phyloP scores from a whole-genome alignment of 2,888 invertebrate genomes.

The Catocala nupta region DNA sequence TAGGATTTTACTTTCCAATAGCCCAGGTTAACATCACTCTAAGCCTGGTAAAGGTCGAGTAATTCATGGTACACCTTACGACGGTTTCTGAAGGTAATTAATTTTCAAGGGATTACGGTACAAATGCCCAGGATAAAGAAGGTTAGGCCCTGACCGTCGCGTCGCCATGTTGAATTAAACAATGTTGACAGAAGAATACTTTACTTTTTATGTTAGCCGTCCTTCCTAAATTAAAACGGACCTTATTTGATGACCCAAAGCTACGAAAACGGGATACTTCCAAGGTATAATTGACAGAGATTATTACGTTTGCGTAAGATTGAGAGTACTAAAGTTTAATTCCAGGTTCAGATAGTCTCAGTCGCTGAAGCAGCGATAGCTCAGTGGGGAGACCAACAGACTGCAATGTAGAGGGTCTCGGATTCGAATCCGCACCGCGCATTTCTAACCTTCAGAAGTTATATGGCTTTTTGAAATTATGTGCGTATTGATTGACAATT shows the following conservation, averaged over 20 bases:
- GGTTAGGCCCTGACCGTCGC: slow-evolving; percentile 65
- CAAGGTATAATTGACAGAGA: background rate
- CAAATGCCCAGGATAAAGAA: slow-evolving; percentile 77
- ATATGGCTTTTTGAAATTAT: too few species aligned
- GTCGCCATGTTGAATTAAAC: slow-evolving; percentile 67
- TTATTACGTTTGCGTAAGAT: background rate
- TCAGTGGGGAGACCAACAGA: too few species aligned
- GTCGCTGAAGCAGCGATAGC: too few species aligned
- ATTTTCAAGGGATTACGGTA: slow-evolving; percentile 83
- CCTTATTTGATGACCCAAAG: slow-evolving; percentile 10
- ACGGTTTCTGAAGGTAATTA: slow-evolving; percentile 74
- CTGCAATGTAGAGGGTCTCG: too few species aligned
- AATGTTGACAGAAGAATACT: slow-evolving; percentile 64
- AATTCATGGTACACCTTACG: slow-evolving; percentile 58
- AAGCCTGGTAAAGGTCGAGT: slow-evolving; percentile 68
- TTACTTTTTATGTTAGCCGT: slow-evolving; percentile 43
- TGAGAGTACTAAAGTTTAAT: too few species aligned
- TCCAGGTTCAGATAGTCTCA: too few species aligned
- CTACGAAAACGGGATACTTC: background rate
- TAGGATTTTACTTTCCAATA: slow-evolving; percentile 36
- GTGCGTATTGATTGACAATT: too few species aligned
- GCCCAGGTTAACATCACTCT: slow-evolving; percentile 59
- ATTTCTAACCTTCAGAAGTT: too few species aligned
- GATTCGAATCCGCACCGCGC: too few species aligned
- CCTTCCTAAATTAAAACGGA: slow-evolving; percentile 15